These are phyloP conservation scores for Drosophila gaucha DNA, from an alignment of 2,888 invertebrate species.

Conservation along the genomic window DNA sequence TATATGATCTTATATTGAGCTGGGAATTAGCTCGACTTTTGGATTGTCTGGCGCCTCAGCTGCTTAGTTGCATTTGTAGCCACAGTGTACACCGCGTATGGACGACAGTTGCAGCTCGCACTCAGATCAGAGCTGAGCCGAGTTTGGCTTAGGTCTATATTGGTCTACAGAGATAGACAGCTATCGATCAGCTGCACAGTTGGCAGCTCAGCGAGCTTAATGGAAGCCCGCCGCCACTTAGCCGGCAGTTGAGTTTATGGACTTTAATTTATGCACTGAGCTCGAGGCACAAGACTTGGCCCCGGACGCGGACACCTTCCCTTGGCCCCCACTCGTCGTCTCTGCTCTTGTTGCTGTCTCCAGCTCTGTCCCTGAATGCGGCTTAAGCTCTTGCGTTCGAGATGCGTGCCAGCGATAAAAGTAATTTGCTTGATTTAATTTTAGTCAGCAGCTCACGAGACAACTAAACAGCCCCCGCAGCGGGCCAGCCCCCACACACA, in stretches of 20 bases:
- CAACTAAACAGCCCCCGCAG: slow-evolving; percentile 66
- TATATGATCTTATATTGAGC: slow-evolving; percentile 12
- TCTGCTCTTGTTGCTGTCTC: slow-evolving; percentile 4
- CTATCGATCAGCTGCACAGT: slow-evolving; percentile 77
- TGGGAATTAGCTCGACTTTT: slow-evolving; percentile 4
- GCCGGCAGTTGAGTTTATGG: slow-evolving; percentile 77
- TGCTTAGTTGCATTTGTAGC: no score
- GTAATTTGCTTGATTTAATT: slow-evolving; percentile 80
- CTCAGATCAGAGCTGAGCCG: slow-evolving; percentile 35
- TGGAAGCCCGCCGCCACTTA: slow-evolving; percentile 78
- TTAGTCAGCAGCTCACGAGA: slow-evolving; percentile 77
- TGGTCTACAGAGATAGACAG: slow-evolving; percentile 66
- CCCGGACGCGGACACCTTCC: slow-evolving; percentile 44
- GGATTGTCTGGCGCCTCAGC: background rate
- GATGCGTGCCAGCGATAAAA: slow-evolving; percentile 79
- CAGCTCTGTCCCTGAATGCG: slow-evolving; percentile 60
- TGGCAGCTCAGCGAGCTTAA: slow-evolving; percentile 79
- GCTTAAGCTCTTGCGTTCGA: slow-evolving; percentile 75
- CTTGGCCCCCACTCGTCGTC: background rate
- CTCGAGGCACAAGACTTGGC: slow-evolving; percentile 61
- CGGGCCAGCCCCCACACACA: slow-evolving; percentile 5
- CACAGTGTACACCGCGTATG: slow-evolving; percentile 32
- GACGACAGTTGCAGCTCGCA: slow-evolving; percentile 23
- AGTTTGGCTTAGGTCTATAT: slow-evolving; percentile 27
- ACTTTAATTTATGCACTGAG: slow-evolving; percentile 75